Base-by-base conservation (phyloP, 2,113 vertebrate genomes). In the Sakesphorus luctuosus region DNA sequence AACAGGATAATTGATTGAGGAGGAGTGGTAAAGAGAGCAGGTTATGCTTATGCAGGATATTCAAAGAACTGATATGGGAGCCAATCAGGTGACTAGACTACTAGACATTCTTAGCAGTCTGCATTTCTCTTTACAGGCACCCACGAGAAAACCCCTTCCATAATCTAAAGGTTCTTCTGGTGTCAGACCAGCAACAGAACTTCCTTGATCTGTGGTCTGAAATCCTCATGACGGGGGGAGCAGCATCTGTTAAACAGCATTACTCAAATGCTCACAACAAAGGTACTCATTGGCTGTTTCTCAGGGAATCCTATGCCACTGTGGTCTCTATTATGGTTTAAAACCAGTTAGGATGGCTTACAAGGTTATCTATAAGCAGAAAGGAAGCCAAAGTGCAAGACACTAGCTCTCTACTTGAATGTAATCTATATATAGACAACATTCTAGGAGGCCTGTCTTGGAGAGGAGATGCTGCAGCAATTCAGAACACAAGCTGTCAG, bases 171-270 rank as follows among this genome's bases (percentile, higher is more conserved):
- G 97, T 99, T 74, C 98, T 99, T 55, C 96, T 99, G 94, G 98
- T 99, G 63, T 99, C 99, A 28, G 98, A 99, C 61, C 97, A 98
- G 71, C 97, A 97, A 81, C 97, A 98, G 91, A 97, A 98, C 89
- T 98, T 98, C 52, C 96, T 98, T 89, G 98, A 99, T 89, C 97
- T 99, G n/a, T 99, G 99, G 99, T 98, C 98, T 5, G 98, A 99
- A 97, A 98, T 99, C 47, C 98, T 99, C n/a, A 98, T 98, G 92
- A 98, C 98, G 25, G 99, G 98, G 6, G 99, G 99, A 75, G 99
- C 98, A 26, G 97, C 98, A 36, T 98, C 98, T 2, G 98, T 98
- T 73, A 98, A 98, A 89, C 99, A 99, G 68, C 97, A 99, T 96
- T 97, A 98, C 79, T 95, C 97, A 38, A 98, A 97, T 40, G 95